Evolutionary conservation across 2,797 vertebrate genomes (phyloP), one percentile per base, ranked within the genome.

Genomic region (Cyprinella venusta): DNA sequence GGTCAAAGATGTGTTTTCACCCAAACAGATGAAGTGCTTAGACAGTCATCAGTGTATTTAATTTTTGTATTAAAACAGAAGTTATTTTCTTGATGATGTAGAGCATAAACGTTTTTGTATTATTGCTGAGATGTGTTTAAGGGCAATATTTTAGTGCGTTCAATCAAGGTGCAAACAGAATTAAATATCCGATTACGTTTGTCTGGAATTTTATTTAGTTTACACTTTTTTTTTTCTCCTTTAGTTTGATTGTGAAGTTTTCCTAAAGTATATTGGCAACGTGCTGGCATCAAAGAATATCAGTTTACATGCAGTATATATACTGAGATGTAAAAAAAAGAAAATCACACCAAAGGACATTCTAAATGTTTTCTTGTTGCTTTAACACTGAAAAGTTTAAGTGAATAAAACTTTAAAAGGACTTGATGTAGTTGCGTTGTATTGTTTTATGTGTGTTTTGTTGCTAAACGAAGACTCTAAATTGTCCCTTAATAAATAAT

Each of bases 271-370:
- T 96, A 96, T 95, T 95, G 95, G 95, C 96, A 96, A 96, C 91
- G 94, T 97, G 96, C 97, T 97, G 97, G 96, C 96, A 96, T 98
- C 96, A 97, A 96, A 97, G 96, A 98, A 96, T 97, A 96, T 96
- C 93, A 93, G 97, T 98, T 98, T 97, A 98, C 97, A 96, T 83
- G 26, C 75, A 71, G 82, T 83, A 78, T 97, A 96, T 96, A 96
- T 94, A 96, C 93, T 95, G 94, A 92, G 95, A 94, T 97, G 96
- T 98, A 97, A 96, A 95, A 71, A 71, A 95, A 52, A 80, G 26
- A 64, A 93, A 97, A 97, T 96, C 96, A 97, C 97, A 98, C 97
- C 97, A 99, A 99, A 98, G 98, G 98, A 99, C 96, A 97, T 97
- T 96, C 95, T 97, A 96, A 96, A 96, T 98, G 97, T 98, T 98